Evolutionary conservation across 2,888 invertebrate genomes (phyloP).

Genomic region (Cheilosia variabilis): DNA sequence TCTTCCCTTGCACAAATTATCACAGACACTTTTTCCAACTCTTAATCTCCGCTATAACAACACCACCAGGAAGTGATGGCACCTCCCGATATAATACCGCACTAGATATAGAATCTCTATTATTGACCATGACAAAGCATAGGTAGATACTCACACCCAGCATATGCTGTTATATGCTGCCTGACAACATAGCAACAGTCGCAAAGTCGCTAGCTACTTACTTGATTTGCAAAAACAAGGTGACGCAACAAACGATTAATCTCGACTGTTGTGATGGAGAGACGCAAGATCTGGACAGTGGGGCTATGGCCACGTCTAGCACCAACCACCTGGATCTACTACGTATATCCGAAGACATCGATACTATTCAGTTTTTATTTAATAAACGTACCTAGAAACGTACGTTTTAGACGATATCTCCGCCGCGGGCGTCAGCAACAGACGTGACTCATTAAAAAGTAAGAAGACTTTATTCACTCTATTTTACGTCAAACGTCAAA

Average conservation of each 20-base stretch:
- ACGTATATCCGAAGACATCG: neutral
- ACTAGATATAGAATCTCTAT: too few relatives aligned
- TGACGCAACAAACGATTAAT: conserved; percentile 55
- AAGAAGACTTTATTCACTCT: neutral
- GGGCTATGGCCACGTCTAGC: neutral
- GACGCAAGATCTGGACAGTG: neutral
- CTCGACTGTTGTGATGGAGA: conserved; percentile 37
- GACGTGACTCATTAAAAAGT: conserved; percentile 15
- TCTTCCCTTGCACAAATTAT: too few relatives aligned
- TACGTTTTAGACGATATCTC: neutral
- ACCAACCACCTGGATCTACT: neutral
- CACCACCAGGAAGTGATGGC: too few relatives aligned
- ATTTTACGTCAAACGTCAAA: conserved; percentile 21
- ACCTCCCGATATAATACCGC: too few relatives aligned
- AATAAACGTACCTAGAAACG: neutral
- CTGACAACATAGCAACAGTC: too few relatives aligned
- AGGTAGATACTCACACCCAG: too few relatives aligned
- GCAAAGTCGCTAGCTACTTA: too few relatives aligned
- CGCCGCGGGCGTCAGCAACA: neutral
- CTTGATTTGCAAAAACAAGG: conserved; percentile 18
- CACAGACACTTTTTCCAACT: too few relatives aligned
- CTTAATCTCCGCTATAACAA: too few relatives aligned
- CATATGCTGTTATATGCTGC: too few relatives aligned
- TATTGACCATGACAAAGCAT: too few relatives aligned
- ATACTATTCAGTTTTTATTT: neutral